Percentiles rank a stretch among this genome's conserved stretches.
Conservation (phyloP, 1,140 invertebrate genomes). For the Ceratina calcarata region DNA sequence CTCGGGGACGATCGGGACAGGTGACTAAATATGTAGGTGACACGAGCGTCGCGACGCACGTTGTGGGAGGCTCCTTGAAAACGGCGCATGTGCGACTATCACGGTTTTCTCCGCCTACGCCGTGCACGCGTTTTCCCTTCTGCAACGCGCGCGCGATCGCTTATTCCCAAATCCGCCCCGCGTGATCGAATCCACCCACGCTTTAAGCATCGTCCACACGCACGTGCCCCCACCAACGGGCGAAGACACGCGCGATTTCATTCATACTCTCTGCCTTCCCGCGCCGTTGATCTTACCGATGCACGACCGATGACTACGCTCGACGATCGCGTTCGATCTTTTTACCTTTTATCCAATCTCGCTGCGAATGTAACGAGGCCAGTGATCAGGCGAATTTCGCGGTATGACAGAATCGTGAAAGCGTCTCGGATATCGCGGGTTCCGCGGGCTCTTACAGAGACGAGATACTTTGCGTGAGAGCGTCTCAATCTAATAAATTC, state of each 20-base stretch:
- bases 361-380: background rate
- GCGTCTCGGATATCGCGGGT: constrained; percentile 22
- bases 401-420: constrained; percentile 10
- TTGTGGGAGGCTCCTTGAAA: constrained; percentile 69
- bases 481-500: constrained; percentile 68
- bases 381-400: constrained; percentile 19
- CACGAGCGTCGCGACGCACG: constrained; percentile 18
- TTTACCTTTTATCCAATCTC: background rate
- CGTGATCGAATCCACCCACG: constrained; percentile 49
- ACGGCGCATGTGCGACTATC: constrained; percentile 68
- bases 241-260: constrained; percentile 64
- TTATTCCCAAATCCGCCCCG: constrained; percentile 35
- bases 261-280: constrained; percentile 40
- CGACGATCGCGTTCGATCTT: no score
- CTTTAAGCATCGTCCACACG: constrained; percentile 39
- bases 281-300: constrained; percentile 10
- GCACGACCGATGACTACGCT: background rate
- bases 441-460: background rate
- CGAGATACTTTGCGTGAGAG: constrained; percentile 57
- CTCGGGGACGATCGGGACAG: background rate
- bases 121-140: constrained; percentile 48
- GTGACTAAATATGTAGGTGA: background rate
- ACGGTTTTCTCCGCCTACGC: constrained; percentile 69
- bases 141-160: constrained; percentile 39
- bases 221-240: background rate